These are phyloP conservation scores for Drosophila austrosaltans DNA, from an alignment of 2,888 invertebrate genomes.

Conservation along the genomic window DNA sequence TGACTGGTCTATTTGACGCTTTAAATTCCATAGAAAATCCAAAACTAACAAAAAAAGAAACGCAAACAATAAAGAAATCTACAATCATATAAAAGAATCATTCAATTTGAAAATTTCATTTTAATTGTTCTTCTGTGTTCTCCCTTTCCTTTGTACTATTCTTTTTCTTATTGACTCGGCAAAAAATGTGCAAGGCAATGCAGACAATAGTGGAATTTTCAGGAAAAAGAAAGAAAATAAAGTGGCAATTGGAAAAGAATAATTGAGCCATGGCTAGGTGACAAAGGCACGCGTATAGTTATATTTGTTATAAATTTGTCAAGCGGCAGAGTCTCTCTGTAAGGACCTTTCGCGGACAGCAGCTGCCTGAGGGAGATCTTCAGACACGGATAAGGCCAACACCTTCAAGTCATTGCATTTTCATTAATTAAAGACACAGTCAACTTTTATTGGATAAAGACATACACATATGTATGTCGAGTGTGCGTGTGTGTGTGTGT, in stretches of 20 bases:
- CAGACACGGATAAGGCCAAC: conserved; percentile 55
- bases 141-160: conserved; percentile 42
- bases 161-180: conserved; percentile 46
- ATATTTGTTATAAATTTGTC: conserved; percentile 80
- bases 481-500: not conserved
- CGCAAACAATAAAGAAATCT: conserved; percentile 8
- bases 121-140: conserved; percentile 68
- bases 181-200: conserved; percentile 66
- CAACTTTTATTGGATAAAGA: conserved; percentile 64
- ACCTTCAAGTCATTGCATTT: conserved; percentile 71
- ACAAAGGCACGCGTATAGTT: conserved; percentile 76
- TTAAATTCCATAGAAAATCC: conserved; percentile 67
- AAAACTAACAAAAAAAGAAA: conserved; percentile 35
- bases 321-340: conserved; percentile 38
- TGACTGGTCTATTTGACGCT: conserved; percentile 76
- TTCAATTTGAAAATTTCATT: conserved; percentile 70
- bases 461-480: not conserved
- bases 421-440: conserved; percentile 70
- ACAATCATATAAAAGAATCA: conserved; percentile 34
- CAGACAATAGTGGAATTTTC: conserved; percentile 61
- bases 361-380: conserved; percentile 46
- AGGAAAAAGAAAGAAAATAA: conserved; percentile 56
- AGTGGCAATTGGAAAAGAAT: conserved; percentile 72
- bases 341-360: conserved; percentile 31
- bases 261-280: conserved; percentile 73